Base-by-base conservation (phyloP, 2,113 vertebrate species). In the Cyprinus carpio region DNA sequence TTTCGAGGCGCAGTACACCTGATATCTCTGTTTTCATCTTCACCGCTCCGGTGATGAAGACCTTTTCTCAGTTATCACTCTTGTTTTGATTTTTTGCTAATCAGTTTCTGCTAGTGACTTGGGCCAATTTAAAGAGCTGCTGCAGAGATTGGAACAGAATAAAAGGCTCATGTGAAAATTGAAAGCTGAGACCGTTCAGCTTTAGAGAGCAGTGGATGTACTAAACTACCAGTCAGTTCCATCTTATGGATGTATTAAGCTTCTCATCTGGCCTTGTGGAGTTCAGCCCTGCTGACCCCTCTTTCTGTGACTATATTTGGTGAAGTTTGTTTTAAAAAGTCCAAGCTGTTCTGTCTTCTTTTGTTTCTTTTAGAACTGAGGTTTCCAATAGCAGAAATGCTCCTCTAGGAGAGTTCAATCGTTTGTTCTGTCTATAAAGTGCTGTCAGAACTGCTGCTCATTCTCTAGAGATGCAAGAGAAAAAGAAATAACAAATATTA, bases 321-420 rank as follows among this genome's bases (percentile, higher is more conserved):
- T 74, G 37, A 74, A 74, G 65, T 69, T 69, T 37, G 65, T 69
- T 69, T 69, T 9, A 69, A 69, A 69, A 31, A 37, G 31, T 20
- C 65, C 65, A 37, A 43, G 34, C 71, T 74, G 69, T 72, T 72
- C 37, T 72, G 71, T 74, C 71, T 74, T 43, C 23, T 74, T 23
- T 43, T 43, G 37, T 69, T 20, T 37, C 18, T 20, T 10, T 49
- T 2, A 12, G 10, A 10, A 34, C 37, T 40, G 37, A 40, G 40
- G 34, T 25, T 74, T 74, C 20, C 11, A 43, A 74, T 11, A 13
- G 37, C 23, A 43, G 71, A 11, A 74, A 74, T 10, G 2, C 9
- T 11, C 37, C 2, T 43, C 20, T 43, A 23, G 71, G 71, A 74
- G 71, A 13, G 1, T 37, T 72, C 69, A 43, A n/a, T 72, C 1